phyloP scores from a whole-genome alignment of 2,797 vertebrate species.

The Perdix hodgsoniae region DNA sequence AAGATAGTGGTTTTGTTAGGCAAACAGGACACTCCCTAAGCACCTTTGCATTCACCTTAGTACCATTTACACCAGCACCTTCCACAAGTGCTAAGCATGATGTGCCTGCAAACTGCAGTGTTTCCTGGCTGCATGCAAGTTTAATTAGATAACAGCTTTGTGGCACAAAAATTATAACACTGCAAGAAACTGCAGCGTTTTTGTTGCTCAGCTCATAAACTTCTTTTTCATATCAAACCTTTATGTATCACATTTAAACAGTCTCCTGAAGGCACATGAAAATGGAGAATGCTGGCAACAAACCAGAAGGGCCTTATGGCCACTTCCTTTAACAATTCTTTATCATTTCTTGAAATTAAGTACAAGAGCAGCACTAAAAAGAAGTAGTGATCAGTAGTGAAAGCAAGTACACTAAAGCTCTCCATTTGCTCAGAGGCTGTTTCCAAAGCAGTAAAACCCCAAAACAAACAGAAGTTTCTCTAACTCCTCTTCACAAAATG shows the following conservation, averaged over 20 bases:
- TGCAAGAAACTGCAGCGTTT: neutral
- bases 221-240: neutral
- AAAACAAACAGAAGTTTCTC: neutral
- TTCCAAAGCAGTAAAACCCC: neutral
- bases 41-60: neutral
- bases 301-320: neutral
- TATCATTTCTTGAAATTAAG: conserved; percentile 24
- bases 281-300: neutral
- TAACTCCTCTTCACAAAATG: neutral
- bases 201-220: neutral
- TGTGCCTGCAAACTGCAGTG: neutral
- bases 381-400: neutral
- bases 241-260: neutral
- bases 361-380: neutral
- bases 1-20: neutral
- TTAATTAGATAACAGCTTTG: neutral
- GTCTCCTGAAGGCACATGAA: neutral
- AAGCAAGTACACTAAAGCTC: neutral
- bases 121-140: neutral
- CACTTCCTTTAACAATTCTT: neutral
- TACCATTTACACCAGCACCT: neutral
- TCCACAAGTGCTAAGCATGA: neutral
- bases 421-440: neutral
- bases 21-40: neutral
- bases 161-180: neutral